Evolutionary conservation across 2,797 vertebrate genomes (phyloP).

Genomic region (Schizopygopsis malacanthus): DNA sequence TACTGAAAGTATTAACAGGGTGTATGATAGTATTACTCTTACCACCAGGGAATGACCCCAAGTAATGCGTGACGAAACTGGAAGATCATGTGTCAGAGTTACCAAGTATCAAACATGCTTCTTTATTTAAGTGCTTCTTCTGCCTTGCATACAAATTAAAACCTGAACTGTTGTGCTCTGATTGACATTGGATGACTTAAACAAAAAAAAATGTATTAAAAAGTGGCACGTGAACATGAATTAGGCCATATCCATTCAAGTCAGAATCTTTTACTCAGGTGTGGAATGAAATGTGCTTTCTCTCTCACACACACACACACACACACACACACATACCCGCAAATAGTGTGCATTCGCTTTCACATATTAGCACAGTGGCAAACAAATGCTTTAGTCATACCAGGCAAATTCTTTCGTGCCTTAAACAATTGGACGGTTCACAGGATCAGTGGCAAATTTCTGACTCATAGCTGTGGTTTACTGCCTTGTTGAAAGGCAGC

Average conservation of each 20-base stretch:
- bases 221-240: background rate
- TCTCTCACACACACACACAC: constrained; percentile 45
- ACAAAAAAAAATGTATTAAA: background rate
- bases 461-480: constrained; percentile 77
- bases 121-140: constrained; percentile 6
- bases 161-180: background rate
- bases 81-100: constrained; percentile 22
- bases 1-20: background rate
- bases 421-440: constrained; percentile 74
- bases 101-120: background rate
- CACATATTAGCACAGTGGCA: constrained; percentile 40
- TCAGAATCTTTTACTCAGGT: too few relatives aligned
- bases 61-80: background rate
- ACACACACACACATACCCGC: constrained; percentile 45
- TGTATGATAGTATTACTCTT: background rate
- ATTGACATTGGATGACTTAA: background rate
- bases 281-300: constrained; percentile 6
- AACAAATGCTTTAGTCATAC: constrained; percentile 68
- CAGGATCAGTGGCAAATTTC: constrained; percentile 74
- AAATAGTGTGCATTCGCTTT: constrained; percentile 8
- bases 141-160: background rate
- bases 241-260: background rate
- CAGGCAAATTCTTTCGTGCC: constrained; percentile 65
- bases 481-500: constrained; percentile 62
- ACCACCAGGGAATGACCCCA: background rate